phyloP scores from a whole-genome alignment of 2,113 vertebrate species.

The Pachypanchax playfairii region DNA sequence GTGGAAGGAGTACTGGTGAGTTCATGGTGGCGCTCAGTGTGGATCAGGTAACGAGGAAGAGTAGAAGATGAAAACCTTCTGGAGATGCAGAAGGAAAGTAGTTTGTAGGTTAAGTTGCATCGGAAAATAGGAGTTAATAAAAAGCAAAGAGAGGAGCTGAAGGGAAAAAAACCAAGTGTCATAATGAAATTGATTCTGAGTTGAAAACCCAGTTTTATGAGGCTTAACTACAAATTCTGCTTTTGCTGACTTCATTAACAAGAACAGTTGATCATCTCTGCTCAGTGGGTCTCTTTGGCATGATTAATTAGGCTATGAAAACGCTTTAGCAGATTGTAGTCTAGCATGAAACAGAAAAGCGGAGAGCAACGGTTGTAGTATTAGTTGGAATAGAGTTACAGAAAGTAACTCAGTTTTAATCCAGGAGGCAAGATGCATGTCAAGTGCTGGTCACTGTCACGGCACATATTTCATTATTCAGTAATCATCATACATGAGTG shows the following conservation, averaged over 20 bases:
- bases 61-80: no score
- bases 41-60: no score
- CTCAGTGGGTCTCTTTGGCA: slow-evolving; percentile 62
- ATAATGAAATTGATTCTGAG: neutral
- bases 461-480: slow-evolving; percentile 50
- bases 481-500: slow-evolving; percentile 45
- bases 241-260: slow-evolving; percentile 13
- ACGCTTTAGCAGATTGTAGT: slow-evolving; percentile 40
- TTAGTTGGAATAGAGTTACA: slow-evolving; percentile 41
- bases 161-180: slow-evolving; percentile 13
- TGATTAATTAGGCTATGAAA: slow-evolving; percentile 70
- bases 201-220: slow-evolving; percentile 2
- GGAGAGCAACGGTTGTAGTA: slow-evolving; percentile 24
- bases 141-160: slow-evolving; percentile 15
- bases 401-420: slow-evolving; percentile 54
- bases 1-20: slow-evolving; percentile 83
- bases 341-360: slow-evolving; percentile 50
- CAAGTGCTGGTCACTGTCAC: slow-evolving; percentile 51
- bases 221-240: slow-evolving; percentile 19
- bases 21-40: no score
- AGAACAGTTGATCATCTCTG: slow-evolving; percentile 47
- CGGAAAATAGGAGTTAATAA: no score
- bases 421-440: slow-evolving; percentile 43
- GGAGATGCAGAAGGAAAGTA: slow-evolving; percentile 3
- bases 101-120: slow-evolving; percentile 8